Conservation (phyloP, 92 coral and sea anemone genomes). For the Scolanthus callimorphus region DNA sequence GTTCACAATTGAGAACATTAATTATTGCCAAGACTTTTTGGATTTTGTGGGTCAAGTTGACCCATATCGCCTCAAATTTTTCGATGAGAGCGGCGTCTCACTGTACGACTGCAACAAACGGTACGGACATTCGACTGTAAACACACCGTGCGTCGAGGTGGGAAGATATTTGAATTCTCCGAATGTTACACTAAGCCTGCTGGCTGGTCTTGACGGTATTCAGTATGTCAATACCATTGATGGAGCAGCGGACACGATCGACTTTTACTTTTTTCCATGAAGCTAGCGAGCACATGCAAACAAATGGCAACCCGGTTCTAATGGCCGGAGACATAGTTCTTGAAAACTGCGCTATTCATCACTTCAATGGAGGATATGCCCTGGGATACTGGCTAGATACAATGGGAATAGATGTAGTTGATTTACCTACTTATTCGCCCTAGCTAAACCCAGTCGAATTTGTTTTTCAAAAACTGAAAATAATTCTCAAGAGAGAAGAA, state of each 20-base stretch:
- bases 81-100: slow-evolving; percentile 34
- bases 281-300: slow-evolving; percentile 7
- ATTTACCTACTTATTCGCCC: slow-evolving; percentile 49
- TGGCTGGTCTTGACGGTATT: slow-evolving; percentile 45
- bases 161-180: slow-evolving; percentile 18
- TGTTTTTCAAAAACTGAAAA: slow-evolving; percentile 49
- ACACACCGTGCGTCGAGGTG: slow-evolving; percentile 38
- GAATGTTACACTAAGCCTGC: slow-evolving; percentile 44
- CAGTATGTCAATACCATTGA: slow-evolving; percentile 45
- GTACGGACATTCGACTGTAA: slow-evolving; percentile 40
- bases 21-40: slow-evolving; percentile 40
- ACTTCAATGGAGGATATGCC: slow-evolving; percentile 22
- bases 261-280: slow-evolving; percentile 48
- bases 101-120: slow-evolving; percentile 26
- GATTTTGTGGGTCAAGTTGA: slow-evolving; percentile 28
- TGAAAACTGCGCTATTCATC: slow-evolving; percentile 44
- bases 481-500: slow-evolving; percentile 24
- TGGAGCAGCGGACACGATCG: slow-evolving; percentile 30
- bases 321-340: slow-evolving; percentile 23
- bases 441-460: slow-evolving; percentile 48
- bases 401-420: slow-evolving; percentile 23
- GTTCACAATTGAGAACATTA: slow-evolving; percentile 18
- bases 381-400: slow-evolving; percentile 41
- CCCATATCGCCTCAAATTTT: slow-evolving; percentile 24
- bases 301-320: slow-evolving; percentile 27